Percentiles rank a stretch among this genome's conserved stretches.
Conservation (phyloP, 1,140 invertebrate genomes). For the Carcinoscorpius rotundicauda region DNA sequence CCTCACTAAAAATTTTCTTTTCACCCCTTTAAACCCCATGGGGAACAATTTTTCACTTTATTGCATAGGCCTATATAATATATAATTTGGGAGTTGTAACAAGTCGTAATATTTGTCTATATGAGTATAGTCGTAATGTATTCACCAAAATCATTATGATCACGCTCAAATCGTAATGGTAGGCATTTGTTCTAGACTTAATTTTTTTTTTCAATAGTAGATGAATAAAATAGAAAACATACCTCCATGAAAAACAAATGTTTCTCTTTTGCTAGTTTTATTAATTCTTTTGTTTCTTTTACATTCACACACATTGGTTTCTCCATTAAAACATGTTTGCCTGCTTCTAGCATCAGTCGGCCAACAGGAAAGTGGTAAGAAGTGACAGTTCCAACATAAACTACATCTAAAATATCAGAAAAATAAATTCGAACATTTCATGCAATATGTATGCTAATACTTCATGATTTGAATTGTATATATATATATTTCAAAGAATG, state of each 20-base stretch:
- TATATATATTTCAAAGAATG: too few species aligned
- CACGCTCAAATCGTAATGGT: too few species aligned
- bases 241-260: conserved; percentile 65
- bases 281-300: conserved; percentile 34
- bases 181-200: not conserved
- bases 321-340: conserved; percentile 71
- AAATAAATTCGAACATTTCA: too few species aligned
- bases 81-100: too few species aligned
- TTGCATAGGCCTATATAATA: too few species aligned
- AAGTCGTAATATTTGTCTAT: too few species aligned
- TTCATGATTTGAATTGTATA: not conserved
- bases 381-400: conserved; percentile 61
- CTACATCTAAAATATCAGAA: conserved; percentile 49
- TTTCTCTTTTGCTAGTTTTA: conserved; percentile 33
- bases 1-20: too few species aligned
- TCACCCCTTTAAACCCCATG: too few species aligned
- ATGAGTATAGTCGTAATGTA: too few species aligned
- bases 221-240: conserved; percentile 9
- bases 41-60: too few species aligned
- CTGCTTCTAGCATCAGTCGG: conserved; percentile 54
- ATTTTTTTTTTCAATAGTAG: conserved; percentile 1
- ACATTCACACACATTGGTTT: conserved; percentile 64
- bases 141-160: too few species aligned
- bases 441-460: not conserved
- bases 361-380: conserved; percentile 49